Evolutionary conservation across 1,140 invertebrate genomes (phyloP).

Genomic region (Grapholita molesta): DNA sequence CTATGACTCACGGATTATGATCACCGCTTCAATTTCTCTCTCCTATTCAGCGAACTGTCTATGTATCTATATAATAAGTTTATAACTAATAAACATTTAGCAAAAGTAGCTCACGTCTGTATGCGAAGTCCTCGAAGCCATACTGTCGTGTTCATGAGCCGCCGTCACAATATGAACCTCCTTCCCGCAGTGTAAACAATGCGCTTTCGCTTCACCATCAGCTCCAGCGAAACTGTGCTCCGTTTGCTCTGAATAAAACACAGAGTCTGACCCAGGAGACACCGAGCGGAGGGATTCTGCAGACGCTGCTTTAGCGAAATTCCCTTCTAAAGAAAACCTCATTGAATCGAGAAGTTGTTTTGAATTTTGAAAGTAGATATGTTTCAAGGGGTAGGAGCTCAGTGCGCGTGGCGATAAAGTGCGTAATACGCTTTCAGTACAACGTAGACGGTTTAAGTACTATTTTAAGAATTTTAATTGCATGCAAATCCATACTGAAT

Average conservation of each 20-base stretch:
- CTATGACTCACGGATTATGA: too few species aligned
- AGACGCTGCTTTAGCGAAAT: conserved; percentile 87
- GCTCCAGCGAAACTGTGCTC: conserved; percentile 64
- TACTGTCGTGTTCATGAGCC: conserved; percentile 65
- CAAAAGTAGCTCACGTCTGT: conserved; percentile 61
- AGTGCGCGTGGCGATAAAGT: neutral
- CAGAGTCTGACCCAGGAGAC: conserved; percentile 92
- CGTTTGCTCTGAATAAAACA: conserved; percentile 90
- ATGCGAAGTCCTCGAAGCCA: conserved; percentile 71
- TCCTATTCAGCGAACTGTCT: too few species aligned
- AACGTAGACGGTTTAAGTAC: neutral
- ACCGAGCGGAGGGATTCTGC: conserved; percentile 90
- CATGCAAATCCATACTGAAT: neutral
- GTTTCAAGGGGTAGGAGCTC: neutral
- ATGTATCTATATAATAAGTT: too few species aligned
- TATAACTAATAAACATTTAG: conserved; percentile 5
- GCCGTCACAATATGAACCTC: conserved; percentile 82
- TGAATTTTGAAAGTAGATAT: conserved; percentile 18
- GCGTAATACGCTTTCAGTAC: neutral
- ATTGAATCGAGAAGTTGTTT: conserved; percentile 16
- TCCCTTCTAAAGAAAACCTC: conserved; percentile 50
- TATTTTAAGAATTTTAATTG: neutral
- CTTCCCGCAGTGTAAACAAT: conserved; percentile 89
- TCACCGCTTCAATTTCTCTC: too few species aligned
- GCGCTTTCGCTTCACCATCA: conserved; percentile 72